A percentile compares a stretch with the other conserved stretches of the same genome.
phyloP scores from a whole-genome alignment of 2,888 invertebrate species.

The Exocentrus adspersus region DNA sequence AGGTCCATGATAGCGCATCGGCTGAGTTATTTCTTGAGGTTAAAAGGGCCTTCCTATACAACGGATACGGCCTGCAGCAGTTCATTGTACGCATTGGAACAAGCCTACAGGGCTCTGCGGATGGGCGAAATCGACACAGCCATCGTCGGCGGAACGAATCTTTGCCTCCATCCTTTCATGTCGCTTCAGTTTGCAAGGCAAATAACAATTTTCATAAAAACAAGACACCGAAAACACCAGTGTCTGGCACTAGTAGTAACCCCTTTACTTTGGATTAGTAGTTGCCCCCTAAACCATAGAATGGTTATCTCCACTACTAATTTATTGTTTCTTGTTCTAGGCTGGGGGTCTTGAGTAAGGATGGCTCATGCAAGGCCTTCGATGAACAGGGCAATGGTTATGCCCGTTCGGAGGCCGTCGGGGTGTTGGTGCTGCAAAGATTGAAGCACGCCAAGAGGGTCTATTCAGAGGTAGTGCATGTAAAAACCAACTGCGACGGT shows the following conservation, averaged over 20 bases:
- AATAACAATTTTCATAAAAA: constrained; percentile 27
- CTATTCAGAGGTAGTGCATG: constrained; percentile 63
- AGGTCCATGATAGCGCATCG: constrained; percentile 93
- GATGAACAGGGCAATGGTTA: constrained; percentile 87
- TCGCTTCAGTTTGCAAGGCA: constrained; percentile 87
- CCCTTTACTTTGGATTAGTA: too few relatives aligned
- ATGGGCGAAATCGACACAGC: constrained; percentile 88
- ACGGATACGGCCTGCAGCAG: constrained; percentile 97
- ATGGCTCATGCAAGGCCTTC: constrained; percentile 91
- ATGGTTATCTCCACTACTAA: neutral
- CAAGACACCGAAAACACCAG: too few relatives aligned
- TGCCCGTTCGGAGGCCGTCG: constrained; percentile 83
- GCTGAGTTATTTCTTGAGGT: constrained; percentile 87
- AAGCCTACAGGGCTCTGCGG: constrained; percentile 79
- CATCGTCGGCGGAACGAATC: constrained; percentile 87
- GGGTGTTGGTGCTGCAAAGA: constrained; percentile 77
- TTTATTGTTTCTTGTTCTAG: constrained; percentile 50
- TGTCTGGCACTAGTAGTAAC: too few relatives aligned
- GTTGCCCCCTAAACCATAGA: too few relatives aligned
- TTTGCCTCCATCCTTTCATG: constrained; percentile 88
- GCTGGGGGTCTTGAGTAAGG: constrained; percentile 80
- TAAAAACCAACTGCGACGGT: constrained; percentile 60
- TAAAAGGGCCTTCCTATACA: constrained; percentile 88
- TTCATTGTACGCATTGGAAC: constrained; percentile 86
- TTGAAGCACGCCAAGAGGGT: constrained; percentile 64